These are phyloP conservation scores for Atherix ibis DNA, from an alignment of 2,888 invertebrate species.

Conservation along the genomic window DNA sequence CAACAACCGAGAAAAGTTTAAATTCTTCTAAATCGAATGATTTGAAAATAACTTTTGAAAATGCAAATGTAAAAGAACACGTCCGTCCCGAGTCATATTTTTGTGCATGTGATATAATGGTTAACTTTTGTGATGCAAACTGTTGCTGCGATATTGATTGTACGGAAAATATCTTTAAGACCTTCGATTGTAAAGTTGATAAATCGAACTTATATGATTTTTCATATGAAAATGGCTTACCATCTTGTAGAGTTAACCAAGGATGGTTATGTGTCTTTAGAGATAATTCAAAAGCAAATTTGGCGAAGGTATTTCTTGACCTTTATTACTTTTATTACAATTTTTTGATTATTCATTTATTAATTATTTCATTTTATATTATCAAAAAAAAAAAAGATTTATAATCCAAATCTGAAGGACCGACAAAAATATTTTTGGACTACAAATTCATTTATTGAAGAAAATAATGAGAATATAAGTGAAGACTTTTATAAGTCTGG, in stretches of 20 bases:
- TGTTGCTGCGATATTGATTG: constrained; percentile 71
- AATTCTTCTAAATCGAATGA: no score
- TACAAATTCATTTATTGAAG: constrained; percentile 3
- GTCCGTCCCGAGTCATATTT: no score
- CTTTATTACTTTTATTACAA: neutral
- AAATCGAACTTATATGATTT: constrained; percentile 17
- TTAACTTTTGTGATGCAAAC: constrained; percentile 50
- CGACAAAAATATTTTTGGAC: constrained; percentile 9
- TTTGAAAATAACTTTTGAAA: no score
- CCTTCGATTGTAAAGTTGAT: constrained; percentile 19
- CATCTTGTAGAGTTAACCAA: constrained; percentile 23
- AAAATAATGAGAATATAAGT: neutral
- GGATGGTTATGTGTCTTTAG: constrained; percentile 29
- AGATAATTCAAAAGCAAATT: constrained; percentile 13
- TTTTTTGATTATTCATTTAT: neutral
- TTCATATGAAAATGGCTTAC: constrained; percentile 23
- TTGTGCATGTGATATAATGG: constrained; percentile 42
- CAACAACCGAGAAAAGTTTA: no score
- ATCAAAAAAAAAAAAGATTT: neutral
- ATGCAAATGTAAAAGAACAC: no score
- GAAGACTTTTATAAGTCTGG: constrained; percentile 19
- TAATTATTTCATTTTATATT: neutral
- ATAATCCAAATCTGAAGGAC: neutral
- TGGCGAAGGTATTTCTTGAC: neutral
- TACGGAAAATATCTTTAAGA: constrained; percentile 17